A percentile compares a stretch with the other conserved stretches of the same genome.
Conservation (phyloP, 1,140 invertebrate species). For the Sitobion miscanthi region DNA sequence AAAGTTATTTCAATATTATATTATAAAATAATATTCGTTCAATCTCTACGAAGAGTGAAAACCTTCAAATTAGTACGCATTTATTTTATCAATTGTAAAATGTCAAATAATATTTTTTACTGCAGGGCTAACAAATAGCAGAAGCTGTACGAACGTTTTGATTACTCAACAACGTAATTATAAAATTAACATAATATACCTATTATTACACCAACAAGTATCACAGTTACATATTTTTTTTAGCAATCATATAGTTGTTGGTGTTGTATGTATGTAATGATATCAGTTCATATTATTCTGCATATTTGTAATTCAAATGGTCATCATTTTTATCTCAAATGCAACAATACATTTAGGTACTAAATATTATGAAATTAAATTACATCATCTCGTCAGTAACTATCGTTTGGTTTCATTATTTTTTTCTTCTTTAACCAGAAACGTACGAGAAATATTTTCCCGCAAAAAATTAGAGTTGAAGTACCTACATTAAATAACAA, state of each 20-base stretch:
- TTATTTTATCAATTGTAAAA: no score
- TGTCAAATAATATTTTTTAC: no score
- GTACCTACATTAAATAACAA: background rate
- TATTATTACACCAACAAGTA: background rate
- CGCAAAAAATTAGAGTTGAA: background rate
- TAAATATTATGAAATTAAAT: background rate
- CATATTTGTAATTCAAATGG: background rate
- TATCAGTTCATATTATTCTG: background rate
- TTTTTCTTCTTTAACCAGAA: background rate
- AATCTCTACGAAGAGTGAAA: no score
- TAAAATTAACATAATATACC: background rate
- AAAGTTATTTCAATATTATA: no score
- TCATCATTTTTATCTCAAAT: background rate
- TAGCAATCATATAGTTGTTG: background rate
- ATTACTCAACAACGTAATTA: background rate
- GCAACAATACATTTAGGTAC: background rate
- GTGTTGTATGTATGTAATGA: background rate
- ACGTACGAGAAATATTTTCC: background rate
- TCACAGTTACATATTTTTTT: background rate
- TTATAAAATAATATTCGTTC: background rate
- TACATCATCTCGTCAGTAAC: no score
- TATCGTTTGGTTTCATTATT: background rate
- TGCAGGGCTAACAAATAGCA: background rate
- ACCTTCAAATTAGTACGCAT: no score
- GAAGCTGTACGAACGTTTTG: background rate